Base-by-base conservation (phyloP, 53 echinoderm and acorn worm genomes). In the Luidia sarsii region DNA sequence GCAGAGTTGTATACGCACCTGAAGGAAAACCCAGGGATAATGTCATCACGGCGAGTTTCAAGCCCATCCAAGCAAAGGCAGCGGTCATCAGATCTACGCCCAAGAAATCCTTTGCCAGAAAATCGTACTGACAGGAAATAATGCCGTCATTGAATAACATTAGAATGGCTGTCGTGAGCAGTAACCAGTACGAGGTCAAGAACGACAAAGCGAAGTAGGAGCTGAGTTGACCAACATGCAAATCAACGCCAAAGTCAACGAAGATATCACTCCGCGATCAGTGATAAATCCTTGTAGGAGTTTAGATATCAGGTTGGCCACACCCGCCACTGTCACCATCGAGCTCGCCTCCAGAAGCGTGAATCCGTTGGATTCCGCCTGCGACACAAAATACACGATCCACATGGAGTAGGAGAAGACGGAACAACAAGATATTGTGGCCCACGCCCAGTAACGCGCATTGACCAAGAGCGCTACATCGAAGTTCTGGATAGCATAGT, bases 361-460 rank as follows among this genome's bases (percentile, higher is more conserved):
- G 18, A 70, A 70, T 33, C 70, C 70, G 30, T n/a, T 33, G 32
- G 70, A 70, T 2, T 70, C 33, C 8, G 52, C 70, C 19, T 33
- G 34, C 7, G 70, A 70, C 50, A 70, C 70, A 33, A 70, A 70
- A 51, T 70, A 70, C 1, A 51, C 34, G 0, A 70, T 51, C 70
- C 70, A 70, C 70, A 70, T 50, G 3, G 19, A n/a, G 21, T 50
- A 20, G 31, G 70, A 33, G 18, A 33, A 70, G 13, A 18, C 50
- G 33, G 9, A 32, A 22, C 51, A 31, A 35, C 52, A 32, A 3
- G 15, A 4, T 2, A 70, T 29, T 50, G 50, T 1, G 3, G 70
- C 34, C n/a, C n/a, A 13, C 6, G 51, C 18, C 70, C 70, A 70
- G 51, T 24, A 70, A 2, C 33, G 70, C 1, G 19, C 33, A 16